Base-by-base conservation (phyloP, 2,797 vertebrate species). In the Clamator glandarius region DNA sequence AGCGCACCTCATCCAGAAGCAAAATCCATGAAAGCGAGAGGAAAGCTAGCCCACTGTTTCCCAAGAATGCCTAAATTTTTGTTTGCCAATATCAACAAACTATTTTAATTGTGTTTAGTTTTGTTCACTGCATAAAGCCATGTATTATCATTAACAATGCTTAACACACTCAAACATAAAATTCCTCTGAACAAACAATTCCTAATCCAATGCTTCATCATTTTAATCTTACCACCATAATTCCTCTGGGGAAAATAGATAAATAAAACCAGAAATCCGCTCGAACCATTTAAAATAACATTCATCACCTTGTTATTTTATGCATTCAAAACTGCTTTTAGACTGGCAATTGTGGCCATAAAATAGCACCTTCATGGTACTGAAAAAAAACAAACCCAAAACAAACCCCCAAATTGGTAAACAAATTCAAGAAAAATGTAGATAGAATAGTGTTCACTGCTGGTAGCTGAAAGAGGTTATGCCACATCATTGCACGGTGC, bases 141-240 rank as follows among this genome's bases (percentile, higher is more conserved):
- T 31, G 19, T 23, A 80, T 84, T 63, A 63, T 29, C 48, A 55
- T 61, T 67, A 81, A 15, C 7, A 61, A 50, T 17, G 68, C 81
- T 87, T 76, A 90, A 54, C 33, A 77, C n/a, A 62, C 28, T 66
- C 48, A 52, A 52, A 91, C 36, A 82, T 15, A 75, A 93, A 94
- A 84, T 55, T 51, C 61, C 64, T 80, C 28, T 84, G 41, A 95
- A 68, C 28, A 94, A 95, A 88, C 67, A 81, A 39, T n/a, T 70
- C 52, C 44, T 87, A 93, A 95, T 76, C 70, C 52, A 58, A 10
- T 16, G 31, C 31, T 84, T 77, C 70, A 76, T 41, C 70, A 51
- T 80, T 95, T 93, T 61, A 89, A 91, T 94, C 72, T 51, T 8
- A 35, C 16, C 29, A 77, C 23, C 35, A 74, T 61, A 74, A 64